These are phyloP conservation scores for Nebria salina DNA, from an alignment of 2,888 invertebrate species.

Conservation along the genomic window DNA sequence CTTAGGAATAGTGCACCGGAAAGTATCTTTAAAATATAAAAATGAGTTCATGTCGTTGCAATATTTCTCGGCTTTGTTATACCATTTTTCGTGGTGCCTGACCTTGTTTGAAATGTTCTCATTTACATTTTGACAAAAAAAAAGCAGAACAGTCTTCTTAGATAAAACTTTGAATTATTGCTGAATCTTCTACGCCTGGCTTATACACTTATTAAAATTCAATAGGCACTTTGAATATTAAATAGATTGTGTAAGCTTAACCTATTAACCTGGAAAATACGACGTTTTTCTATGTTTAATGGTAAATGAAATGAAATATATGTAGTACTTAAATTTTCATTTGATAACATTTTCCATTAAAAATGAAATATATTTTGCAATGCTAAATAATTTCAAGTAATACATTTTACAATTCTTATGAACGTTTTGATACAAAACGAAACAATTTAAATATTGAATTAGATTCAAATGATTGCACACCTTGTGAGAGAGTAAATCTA, in stretches of 20 bases:
- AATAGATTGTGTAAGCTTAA: slow-evolving; percentile 30
- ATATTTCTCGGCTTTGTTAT: slow-evolving; percentile 33
- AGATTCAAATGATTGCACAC: too few relatives aligned
- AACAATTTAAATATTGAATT: too few relatives aligned
- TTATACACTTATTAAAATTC: slow-evolving; percentile 40
- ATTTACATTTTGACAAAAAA: slow-evolving; percentile 42
- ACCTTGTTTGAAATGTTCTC: slow-evolving; percentile 42
- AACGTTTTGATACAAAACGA: too few relatives aligned
- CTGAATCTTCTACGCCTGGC: slow-evolving; percentile 38
- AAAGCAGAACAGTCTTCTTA: slow-evolving; percentile 33
- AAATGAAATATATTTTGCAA: too few relatives aligned
- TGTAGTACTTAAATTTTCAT: too few relatives aligned
- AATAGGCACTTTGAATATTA: slow-evolving; percentile 32
- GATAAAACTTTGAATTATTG: slow-evolving; percentile 44
- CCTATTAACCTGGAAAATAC: slow-evolving; percentile 18
- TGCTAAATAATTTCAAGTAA: too few relatives aligned
- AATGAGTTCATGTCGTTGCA: slow-evolving; percentile 21
- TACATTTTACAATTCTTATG: too few relatives aligned
- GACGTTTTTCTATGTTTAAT: slow-evolving; percentile 20
- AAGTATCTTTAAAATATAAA: slow-evolving; percentile 18
- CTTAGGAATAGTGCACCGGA: neutral
- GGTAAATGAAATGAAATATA: neutral
- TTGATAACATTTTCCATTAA: too few relatives aligned
- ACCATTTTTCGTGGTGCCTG: slow-evolving; percentile 18
- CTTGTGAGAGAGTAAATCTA: too few relatives aligned